Percentiles rank a stretch among this genome's conserved stretches.
phyloP scores from a whole-genome alignment of 2,797 vertebrate genomes.

The Choloepus didactylus region DNA sequence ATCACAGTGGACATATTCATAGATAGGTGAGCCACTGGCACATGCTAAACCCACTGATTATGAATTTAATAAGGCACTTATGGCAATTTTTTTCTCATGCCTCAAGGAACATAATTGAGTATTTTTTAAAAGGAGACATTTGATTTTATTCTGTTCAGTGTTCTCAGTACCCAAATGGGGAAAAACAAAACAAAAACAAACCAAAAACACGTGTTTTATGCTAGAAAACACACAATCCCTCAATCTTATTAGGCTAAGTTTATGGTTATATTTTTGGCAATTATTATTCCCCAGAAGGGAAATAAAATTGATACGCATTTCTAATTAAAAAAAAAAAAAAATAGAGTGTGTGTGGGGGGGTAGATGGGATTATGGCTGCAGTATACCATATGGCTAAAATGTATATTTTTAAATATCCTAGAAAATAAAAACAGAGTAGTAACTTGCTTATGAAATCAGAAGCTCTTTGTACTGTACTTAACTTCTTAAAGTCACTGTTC shows the following conservation, averaged over 20 bases:
- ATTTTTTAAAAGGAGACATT: constrained; percentile 28
- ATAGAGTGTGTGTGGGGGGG: not conserved
- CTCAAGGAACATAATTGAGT: not conserved
- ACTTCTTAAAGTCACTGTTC: constrained; percentile 52
- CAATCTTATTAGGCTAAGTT: not conserved
- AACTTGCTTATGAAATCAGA: constrained; percentile 51
- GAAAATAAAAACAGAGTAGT: constrained; percentile 57
- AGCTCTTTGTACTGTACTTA: constrained; percentile 12
- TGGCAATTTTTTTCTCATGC: not conserved
- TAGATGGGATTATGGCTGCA: not conserved
- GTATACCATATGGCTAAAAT: not conserved
- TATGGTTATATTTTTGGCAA: constrained; percentile 37
- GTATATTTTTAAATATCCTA: not conserved
- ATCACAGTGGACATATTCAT: too few species aligned
- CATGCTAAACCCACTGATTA: too few species aligned
- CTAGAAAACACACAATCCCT: not conserved
- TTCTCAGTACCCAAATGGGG: not conserved
- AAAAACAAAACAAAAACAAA: too few species aligned
- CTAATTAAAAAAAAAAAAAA: not conserved
- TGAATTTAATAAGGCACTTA: not conserved
- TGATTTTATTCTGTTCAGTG: not conserved
- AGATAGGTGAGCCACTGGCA: too few species aligned
- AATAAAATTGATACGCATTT: constrained; percentile 32
- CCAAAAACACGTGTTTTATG: not conserved
- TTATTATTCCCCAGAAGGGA: constrained; percentile 40